Conservation (phyloP, 2,888 invertebrate species). For the Zygogramma bicolorata region DNA sequence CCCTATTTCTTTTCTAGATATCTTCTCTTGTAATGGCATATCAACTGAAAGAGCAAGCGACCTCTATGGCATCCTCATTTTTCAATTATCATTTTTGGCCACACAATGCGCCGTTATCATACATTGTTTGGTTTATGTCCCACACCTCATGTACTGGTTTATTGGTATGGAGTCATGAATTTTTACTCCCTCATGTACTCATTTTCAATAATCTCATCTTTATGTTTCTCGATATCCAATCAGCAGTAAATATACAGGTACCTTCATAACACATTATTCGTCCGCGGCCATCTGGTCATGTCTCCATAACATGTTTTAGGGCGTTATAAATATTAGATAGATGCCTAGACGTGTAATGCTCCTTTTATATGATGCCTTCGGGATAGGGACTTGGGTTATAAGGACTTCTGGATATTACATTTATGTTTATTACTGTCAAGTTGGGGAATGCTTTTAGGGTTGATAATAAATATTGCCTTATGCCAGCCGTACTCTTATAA, state of each 20-base stretch:
- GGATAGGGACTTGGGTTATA: constrained; percentile 36
- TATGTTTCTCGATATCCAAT: constrained; percentile 22
- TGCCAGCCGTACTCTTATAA: not conserved
- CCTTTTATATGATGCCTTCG: constrained; percentile 39
- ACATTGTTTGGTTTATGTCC: not conserved
- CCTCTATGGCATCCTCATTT: too few species aligned
- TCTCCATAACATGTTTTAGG: constrained; percentile 41
- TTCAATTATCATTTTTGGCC: too few species aligned
- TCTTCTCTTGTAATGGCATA: too few species aligned
- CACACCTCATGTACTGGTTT: not conserved
- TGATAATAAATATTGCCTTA: constrained; percentile 19
- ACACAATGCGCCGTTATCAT: not conserved
- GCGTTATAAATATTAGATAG: constrained; percentile 43
- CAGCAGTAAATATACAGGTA: constrained; percentile 31
- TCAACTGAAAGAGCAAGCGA: too few species aligned
- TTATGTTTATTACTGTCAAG: constrained; percentile 44
- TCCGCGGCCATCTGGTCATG: constrained; percentile 14
- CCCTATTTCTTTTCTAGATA: too few species aligned
- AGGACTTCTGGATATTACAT: constrained; percentile 43
- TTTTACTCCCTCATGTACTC: not conserved
- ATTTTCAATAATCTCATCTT: not conserved
- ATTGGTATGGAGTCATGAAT: not conserved
- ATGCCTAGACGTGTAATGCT: constrained; percentile 39
- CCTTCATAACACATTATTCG: constrained; percentile 29
- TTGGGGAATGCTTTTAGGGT: constrained; percentile 23